Conservation (phyloP, 2,888 invertebrate genomes). For the Pristionchus arcanus region DNA sequence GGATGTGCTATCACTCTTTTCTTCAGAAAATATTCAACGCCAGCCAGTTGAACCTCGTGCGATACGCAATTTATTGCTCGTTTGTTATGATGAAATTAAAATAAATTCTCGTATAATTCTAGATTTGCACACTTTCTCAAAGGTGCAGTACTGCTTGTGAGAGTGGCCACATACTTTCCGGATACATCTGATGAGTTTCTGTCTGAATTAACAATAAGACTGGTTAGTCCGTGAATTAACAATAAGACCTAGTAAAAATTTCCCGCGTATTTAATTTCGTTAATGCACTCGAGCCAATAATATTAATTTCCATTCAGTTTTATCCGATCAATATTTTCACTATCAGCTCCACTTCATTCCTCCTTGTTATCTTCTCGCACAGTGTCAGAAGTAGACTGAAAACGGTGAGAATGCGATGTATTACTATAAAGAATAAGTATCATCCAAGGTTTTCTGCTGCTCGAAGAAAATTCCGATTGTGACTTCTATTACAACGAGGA, state of each 20-base stretch:
- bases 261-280: no score
- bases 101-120: neutral
- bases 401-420: neutral
- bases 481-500: neutral
- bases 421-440: neutral
- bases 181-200: neutral
- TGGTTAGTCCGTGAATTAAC: neutral
- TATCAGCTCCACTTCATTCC: neutral
- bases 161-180: neutral
- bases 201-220: neutral
- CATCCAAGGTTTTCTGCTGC: neutral
- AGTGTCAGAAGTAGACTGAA: neutral
- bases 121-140: neutral
- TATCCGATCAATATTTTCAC: neutral
- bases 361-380: slow-evolving; percentile 8
- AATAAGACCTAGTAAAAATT: no score
- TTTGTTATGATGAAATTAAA: neutral
- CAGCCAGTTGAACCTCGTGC: neutral
- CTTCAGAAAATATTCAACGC: neutral
- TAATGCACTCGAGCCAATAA: neutral
- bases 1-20: no score
- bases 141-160: neutral
- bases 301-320: neutral
- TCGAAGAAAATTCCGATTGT: neutral
- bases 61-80: slow-evolving; percentile 5